Evolutionary conservation across 2,113 vertebrate genomes (phyloP).

Genomic region (Spea multiplicata): DNA sequence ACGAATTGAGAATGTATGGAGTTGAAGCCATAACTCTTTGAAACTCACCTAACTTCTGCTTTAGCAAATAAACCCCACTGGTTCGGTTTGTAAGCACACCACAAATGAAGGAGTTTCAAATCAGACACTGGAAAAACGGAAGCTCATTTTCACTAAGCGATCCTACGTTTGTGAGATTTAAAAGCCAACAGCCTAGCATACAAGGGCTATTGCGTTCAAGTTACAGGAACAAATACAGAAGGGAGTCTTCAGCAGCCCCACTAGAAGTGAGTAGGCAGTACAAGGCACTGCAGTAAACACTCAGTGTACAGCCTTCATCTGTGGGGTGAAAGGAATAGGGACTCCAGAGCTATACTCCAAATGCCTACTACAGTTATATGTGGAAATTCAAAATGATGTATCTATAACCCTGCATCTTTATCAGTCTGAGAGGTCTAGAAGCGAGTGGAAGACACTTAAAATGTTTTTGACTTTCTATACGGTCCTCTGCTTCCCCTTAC

Average conservation of each 20-base stretch:
- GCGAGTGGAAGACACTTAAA: conserved; percentile 36
- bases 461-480: conserved; percentile 35
- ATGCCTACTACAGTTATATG: conserved; percentile 20
- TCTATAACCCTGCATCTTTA: conserved; percentile 36
- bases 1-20: not conserved
- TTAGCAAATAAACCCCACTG: no score
- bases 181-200: conserved; percentile 1
- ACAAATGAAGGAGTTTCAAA: not conserved
- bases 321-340: conserved; percentile 8
- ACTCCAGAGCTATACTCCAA: not conserved
- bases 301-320: conserved; percentile 18
- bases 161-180: not conserved
- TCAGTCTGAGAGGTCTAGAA: conserved; percentile 19
- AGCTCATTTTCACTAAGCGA: not conserved
- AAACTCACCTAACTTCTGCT: no score
- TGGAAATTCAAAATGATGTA: conserved; percentile 26
- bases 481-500: conserved; percentile 2
- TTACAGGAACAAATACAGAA: conserved; percentile 10
- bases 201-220: not conserved
- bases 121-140: not conserved
- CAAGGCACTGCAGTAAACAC: conserved; percentile 32
- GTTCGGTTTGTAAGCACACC: no score
- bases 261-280: not conserved
- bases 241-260: not conserved
- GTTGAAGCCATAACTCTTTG: not conserved